phyloP scores from a whole-genome alignment of 2,113 vertebrate genomes.

The Pluvianellus socialis region DNA sequence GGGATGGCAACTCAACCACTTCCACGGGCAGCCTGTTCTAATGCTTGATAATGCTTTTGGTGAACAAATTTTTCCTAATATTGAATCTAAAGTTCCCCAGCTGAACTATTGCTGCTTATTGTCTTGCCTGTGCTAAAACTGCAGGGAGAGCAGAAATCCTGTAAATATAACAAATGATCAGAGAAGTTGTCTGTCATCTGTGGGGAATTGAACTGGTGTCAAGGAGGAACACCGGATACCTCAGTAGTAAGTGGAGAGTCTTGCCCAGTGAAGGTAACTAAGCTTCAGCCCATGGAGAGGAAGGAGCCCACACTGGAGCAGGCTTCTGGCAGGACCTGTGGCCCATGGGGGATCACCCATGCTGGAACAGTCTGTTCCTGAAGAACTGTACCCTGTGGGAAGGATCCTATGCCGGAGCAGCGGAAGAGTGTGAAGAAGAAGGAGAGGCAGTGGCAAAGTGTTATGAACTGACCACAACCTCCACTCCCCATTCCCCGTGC shows the following conservation, averaged over 20 bases:
- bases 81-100: too few relatives aligned
- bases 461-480: not conserved
- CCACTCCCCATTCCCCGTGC: not conserved
- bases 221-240: slow-evolving; percentile 49
- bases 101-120: not conserved
- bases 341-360: not conserved
- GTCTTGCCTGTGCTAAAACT: slow-evolving; percentile 1
- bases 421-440: not conserved
- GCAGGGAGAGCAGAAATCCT: slow-evolving; percentile 29
- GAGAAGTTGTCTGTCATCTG: slow-evolving; percentile 45
- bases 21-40: too few relatives aligned
- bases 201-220: not conserved
- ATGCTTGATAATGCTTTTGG: too few relatives aligned
- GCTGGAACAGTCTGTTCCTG: not conserved
- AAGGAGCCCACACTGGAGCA: not conserved
- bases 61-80: too few relatives aligned
- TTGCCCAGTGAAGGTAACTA: slow-evolving; percentile 68
- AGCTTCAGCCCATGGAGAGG: not conserved
- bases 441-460: not conserved
- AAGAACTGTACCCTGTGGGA: not conserved
- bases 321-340: not conserved
- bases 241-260: slow-evolving; percentile 60
- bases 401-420: not conserved
- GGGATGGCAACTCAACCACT: too few relatives aligned
- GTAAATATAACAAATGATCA: not conserved